Percentiles rank a stretch among this genome's conserved stretches.
These are phyloP conservation scores for Nudaria mundana DNA, from an alignment of 2,888 invertebrate genomes.

Conservation along the genomic window DNA sequence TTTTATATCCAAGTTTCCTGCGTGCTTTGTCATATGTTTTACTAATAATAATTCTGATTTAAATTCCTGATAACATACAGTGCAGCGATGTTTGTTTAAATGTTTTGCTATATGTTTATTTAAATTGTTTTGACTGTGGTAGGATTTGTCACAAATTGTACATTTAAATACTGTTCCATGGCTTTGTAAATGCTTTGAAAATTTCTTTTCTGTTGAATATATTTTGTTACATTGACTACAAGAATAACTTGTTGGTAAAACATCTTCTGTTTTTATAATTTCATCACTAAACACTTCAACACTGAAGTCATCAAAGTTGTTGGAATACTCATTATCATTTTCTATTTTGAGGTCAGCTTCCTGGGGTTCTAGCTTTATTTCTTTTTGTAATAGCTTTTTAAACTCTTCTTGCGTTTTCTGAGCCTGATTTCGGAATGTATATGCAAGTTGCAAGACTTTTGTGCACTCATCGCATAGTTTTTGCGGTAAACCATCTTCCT, in stretches of 20 bases:
- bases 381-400: constrained; percentile 42
- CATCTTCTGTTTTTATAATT: constrained; percentile 23
- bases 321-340: constrained; percentile 25
- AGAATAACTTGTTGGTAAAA: constrained; percentile 32
- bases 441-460: constrained; percentile 67
- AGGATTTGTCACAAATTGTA: constrained; percentile 51
- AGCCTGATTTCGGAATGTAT: constrained; percentile 60
- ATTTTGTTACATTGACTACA: constrained; percentile 72
- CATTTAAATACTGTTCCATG: constrained; percentile 52
- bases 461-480: constrained; percentile 80
- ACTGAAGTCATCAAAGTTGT: constrained; percentile 32
- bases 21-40: constrained; percentile 31
- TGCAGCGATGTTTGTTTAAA: constrained; percentile 27
- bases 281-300: constrained; percentile 29
- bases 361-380: constrained; percentile 37
- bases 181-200: constrained; percentile 66
- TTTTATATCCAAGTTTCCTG: constrained; percentile 32
- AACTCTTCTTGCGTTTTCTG: constrained; percentile 52
- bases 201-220: constrained; percentile 67
- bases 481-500: constrained; percentile 82
- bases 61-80: constrained; percentile 34
- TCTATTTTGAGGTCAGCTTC: constrained; percentile 44
- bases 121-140: constrained; percentile 44
- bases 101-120: constrained; percentile 59
- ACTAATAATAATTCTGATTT: constrained; percentile 28